Evolutionary conservation across 2,888 invertebrate species (phyloP), one percentile per base, ranked within the genome.

Genomic region (Hermaeophaga mercurialis): DNA sequence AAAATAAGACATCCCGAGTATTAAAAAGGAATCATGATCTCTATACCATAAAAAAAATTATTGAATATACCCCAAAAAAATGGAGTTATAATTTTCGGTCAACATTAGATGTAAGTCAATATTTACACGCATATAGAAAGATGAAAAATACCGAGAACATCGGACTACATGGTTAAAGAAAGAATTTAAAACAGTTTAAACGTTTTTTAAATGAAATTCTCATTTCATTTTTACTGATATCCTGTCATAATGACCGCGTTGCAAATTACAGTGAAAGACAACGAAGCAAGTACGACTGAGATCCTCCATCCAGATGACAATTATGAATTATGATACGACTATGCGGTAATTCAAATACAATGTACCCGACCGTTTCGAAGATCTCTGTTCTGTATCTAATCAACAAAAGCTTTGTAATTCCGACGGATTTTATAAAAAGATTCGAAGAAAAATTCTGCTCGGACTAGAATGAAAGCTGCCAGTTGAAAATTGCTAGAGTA

Each of bases 141-240:
- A n/a, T n/a, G n/a, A n/a, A n/a, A n/a, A n/a, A n/a, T n/a, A n/a
- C n/a, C n/a, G n/a, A n/a, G n/a, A n/a, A n/a, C n/a, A n/a, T n/a
- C n/a, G n/a, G n/a, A n/a, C n/a, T n/a, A n/a, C n/a, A n/a, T n/a
- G n/a, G n/a, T n/a, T n/a, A n/a, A n/a, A n/a, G n/a, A n/a, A n/a
- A n/a, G n/a, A n/a, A n/a, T n/a, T n/a, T n/a, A n/a, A n/a, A n/a
- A n/a, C n/a, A n/a, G n/a, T n/a, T n/a, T n/a, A n/a, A n/a, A n/a
- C n/a, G n/a, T n/a, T n/a, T n/a, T n/a, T n/a, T n/a, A n/a, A n/a
- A n/a, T n/a, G n/a, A n/a, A n/a, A n/a, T n/a, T n/a, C n/a, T n/a
- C n/a, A n/a, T 65, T 67, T 64, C 65, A 41, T 61, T 39, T 22
- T 53, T n/a, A 31, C n/a, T n/a, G 31, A 31, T n/a, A n/a, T n/a